These are phyloP conservation scores for Rapana venosa DNA, from an alignment of 2,888 invertebrate species.

Conservation along the genomic window DNA sequence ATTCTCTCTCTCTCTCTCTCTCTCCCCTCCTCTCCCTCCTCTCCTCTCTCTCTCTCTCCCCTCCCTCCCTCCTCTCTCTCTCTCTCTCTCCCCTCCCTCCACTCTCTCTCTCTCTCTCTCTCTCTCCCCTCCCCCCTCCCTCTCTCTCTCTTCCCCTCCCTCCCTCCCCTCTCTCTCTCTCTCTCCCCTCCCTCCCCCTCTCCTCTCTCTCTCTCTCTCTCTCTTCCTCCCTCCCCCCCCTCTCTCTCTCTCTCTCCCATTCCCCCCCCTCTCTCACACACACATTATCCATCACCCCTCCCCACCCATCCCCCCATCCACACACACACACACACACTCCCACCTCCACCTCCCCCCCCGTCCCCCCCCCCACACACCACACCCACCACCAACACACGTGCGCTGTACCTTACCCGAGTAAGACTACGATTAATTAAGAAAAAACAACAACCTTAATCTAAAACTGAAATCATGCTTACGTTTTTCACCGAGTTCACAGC, in stretches of 20 bases:
- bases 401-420: too few relatives aligned
- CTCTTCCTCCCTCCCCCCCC: not conserved
- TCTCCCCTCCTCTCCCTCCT: not conserved
- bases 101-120: not conserved
- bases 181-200: not conserved
- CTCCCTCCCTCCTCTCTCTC: not conserved
- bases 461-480: too few relatives aligned
- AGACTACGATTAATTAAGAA: too few relatives aligned
- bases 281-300: not conserved
- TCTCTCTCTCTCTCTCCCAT: not conserved
- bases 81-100: not conserved
- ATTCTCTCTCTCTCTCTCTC: not conserved
- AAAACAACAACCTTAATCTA: too few relatives aligned
- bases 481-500: too few relatives aligned
- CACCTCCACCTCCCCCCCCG: too few relatives aligned
- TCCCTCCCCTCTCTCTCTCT: not conserved
- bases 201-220: not conserved
- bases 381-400: too few relatives aligned
- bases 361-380: too few relatives aligned
- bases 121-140: not conserved
- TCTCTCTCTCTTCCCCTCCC: not conserved
- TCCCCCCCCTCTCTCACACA: not conserved
- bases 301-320: not conserved
- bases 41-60: conserved; percentile 31
- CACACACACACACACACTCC: too few relatives aligned